Base-by-base conservation (phyloP, 1,140 invertebrate species). In the Drosophila carrolli region DNA sequence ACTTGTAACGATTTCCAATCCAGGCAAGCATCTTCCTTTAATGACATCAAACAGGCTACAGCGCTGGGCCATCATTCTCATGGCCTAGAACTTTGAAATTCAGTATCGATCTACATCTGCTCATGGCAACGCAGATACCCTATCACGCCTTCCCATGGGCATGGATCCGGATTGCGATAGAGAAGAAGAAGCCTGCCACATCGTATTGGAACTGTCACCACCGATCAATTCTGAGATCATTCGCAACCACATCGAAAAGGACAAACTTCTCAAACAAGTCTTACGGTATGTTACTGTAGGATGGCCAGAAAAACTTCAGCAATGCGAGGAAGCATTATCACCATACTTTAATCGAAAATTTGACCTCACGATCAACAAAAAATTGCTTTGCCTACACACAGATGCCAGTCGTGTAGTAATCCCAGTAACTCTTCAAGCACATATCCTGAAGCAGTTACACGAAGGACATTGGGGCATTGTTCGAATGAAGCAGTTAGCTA, bases 1-100 rank as follows among this genome's bases (percentile, higher is more conserved):
- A 11, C 32, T 59, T 16, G 43, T 46, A 35, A 44, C 56, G 2
- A 58, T 46, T 46, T 59, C 37, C 5, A 46, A 47, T 14, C 29
- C 56, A 46, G 32, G 11, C 56, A 47, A 59, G 38, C 56, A 47
- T 47, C 43, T 47, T 11, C 56, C 56, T 2, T 59, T 47, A 6
- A 59, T 44, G 14, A 44, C 43, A 7, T 16, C 43, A 44, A 44
- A 44, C 14, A 44, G 56, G 37, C 38, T 40, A 38, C 38, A 43
- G n/a, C 38, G 38, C 23, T 43, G 19, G 11, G 54, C 54, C n/a
- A 16, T 56, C n/a, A 56, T 43, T 41, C 37, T 43, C 7, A 54
- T 37, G 51, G 23, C 6, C 13, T 48, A 48, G 1, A 48, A 27
- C 5, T 53, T 37, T 13, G 32, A 53, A 7, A 38, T 43, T 3